Base-by-base conservation (phyloP, 2,113 vertebrate genomes). In the Murina feae region DNA sequence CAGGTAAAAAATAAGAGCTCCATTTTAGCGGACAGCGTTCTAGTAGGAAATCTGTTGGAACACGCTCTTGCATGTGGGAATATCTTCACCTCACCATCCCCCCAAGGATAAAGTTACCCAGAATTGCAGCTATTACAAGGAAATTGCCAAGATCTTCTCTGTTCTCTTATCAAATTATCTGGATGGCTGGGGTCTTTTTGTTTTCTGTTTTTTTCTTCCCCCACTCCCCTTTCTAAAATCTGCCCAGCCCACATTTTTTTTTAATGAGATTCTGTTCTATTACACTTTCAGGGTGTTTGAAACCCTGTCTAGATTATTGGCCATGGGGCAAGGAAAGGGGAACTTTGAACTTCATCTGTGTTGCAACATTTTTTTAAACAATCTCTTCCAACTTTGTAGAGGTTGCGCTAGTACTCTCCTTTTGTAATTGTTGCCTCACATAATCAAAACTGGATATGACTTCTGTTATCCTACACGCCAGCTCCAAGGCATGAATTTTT, bases 151-250 rank as follows among this genome's bases (percentile, higher is more conserved):
- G 86, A 95, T 97, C 95, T 90, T 96, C 96, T 97, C 96, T 97
- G 96, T 97, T 96, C 94, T 97, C 97, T 97, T 97, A 97, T 97
- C 96, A 86, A 92, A 90, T 93, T 94, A 96, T 97, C 97, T 97
- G 44, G 74, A 90, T 96, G 81, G 74, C 72, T 96, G 60, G 2
- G n/a, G n/a, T n/a, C n/a, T 49, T 30, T 25, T 55, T 42, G 16
- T 6, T 55, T 28, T 44, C 42, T 53, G 9, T 7, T 55, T 39
- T 23, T 30, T 37, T 96, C 66, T 92, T 53, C 65, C 49, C 63
- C 18, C 5, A n/a, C 28, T 85, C 72, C 60, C 11, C 74, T 92
- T 94, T 93, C 78, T 95, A 71, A 97, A 96, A 93, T 97, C 76
- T 95, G 28, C 82, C 90, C 82, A 89, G 82, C 89, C 90, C 90